These are phyloP conservation scores for Leuciscus idus DNA, from an alignment of 2,113 vertebrate species.

Conservation along the genomic window DNA sequence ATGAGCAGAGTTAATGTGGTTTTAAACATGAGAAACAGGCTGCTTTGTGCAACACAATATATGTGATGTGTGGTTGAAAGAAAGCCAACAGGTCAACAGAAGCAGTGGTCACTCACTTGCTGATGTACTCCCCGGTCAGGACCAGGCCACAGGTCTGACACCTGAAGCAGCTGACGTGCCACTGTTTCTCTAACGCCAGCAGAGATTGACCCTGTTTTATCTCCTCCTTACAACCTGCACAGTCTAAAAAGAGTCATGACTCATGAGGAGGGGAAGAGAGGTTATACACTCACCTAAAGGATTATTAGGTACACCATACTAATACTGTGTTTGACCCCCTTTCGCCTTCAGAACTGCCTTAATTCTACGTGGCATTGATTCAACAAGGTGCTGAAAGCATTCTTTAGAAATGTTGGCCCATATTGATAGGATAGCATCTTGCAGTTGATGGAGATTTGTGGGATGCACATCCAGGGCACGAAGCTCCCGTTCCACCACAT, in stretches of 20 bases:
- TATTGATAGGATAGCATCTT: too few species aligned
- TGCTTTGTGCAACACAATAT: background rate
- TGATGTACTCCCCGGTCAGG: slow-evolving; percentile 98
- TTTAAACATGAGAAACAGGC: background rate
- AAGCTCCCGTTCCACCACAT: too few species aligned
- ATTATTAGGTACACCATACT: too few species aligned
- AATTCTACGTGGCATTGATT: too few species aligned
- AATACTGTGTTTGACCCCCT: too few species aligned
- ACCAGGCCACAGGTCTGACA: slow-evolving; percentile 94
- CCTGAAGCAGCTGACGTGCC: slow-evolving; percentile 99
- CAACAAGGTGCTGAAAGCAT: too few species aligned
- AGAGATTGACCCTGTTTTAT: slow-evolving; percentile 98
- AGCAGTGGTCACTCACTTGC: slow-evolving; percentile 86
- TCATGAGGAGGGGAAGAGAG: slow-evolving; percentile 1
- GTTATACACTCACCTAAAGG: too few species aligned
- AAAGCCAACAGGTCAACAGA: background rate
- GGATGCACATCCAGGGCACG: too few species aligned
- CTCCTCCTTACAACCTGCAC: slow-evolving; percentile 94
- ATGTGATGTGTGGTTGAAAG: background rate
- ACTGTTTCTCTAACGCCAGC: slow-evolving; percentile 96
- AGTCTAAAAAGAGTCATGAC: slow-evolving; percentile 77
- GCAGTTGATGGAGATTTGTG: too few species aligned
- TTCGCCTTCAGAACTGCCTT: too few species aligned
- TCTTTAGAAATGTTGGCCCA: too few species aligned
- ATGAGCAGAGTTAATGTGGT: background rate